Evolutionary conservation across 2,888 invertebrate species (phyloP).

Genomic region (Drosophila kambysellisi): DNA sequence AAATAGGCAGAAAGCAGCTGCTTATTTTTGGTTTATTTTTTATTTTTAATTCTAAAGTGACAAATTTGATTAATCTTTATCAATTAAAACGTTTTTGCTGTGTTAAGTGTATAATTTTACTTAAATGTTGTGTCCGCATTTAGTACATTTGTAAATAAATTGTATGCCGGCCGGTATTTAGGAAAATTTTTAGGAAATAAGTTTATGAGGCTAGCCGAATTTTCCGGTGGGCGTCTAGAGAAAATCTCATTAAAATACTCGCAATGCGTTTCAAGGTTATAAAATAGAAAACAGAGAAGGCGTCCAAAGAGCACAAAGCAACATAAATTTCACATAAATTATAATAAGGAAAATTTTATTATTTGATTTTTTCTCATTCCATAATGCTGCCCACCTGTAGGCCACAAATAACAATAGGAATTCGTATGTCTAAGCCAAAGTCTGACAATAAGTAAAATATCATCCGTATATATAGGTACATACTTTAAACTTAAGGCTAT

Average conservation of each 20-base stretch:
- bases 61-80: conserved; percentile 66
- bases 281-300: conserved; percentile 6
- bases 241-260: conserved; percentile 43
- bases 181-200: conserved; percentile 38
- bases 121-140: conserved; percentile 7
- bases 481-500: conserved; percentile 42
- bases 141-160: conserved; percentile 3
- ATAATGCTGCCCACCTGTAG: conserved; percentile 48
- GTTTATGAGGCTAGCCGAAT: conserved; percentile 52
- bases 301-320: conserved; percentile 7
- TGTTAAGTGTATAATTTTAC: conserved; percentile 50
- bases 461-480: conserved; percentile 29
- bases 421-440: conserved; percentile 45
- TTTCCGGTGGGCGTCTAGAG: conserved; percentile 46
- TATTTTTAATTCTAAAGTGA: conserved; percentile 23
- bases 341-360: conserved; percentile 29
- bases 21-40: conserved; percentile 11
- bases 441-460: conserved; percentile 38
- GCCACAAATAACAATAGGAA: conserved; percentile 54
- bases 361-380: conserved; percentile 11
- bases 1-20: conserved; percentile 38
- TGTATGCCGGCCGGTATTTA: conserved; percentile 58
- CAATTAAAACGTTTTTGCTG: conserved; percentile 52
- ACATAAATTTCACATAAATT: conserved; percentile 2
- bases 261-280: conserved; percentile 52